Evolutionary conservation across 2,797 vertebrate species (phyloP), one percentile per base, ranked within the genome.

Genomic region (Crypturellus tataupa): DNA sequence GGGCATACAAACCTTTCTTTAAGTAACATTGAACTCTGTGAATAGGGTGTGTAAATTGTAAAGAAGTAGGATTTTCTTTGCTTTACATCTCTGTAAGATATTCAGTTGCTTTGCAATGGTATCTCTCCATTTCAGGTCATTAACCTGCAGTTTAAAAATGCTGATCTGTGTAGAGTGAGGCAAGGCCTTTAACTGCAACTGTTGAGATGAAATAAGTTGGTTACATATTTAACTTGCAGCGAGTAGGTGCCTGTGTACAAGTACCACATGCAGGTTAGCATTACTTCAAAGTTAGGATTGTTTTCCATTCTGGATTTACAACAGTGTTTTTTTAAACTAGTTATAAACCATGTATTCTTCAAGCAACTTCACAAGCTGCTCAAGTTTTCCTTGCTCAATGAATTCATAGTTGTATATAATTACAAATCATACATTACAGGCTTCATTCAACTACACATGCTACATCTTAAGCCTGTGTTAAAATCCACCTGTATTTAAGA

Each of bases 141-240:
- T 62, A 70, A 80, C 59, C 46, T 59, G 6, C 7, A 78, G 33
- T 63, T 63, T 80, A 46, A 84, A 92, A 83, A n/a, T 51, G 68
- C 25, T 29, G 37, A 40, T 29, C 69, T 55, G 62, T 2, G 19
- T 35, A 85, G 29, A 51, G 4, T 40, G 23, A 73, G 21, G 7
- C 3, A 92, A 59, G 12, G 4, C 37, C 53, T 84, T 70, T 40
- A 39, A 33, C 77, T 88, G 64, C 63, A 79, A 79, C 44, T 51
- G 4, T 20, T 90, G 10, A 78, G 42, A 62, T 63, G 16, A 89
- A 59, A 59, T 87, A 40, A 19, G 12, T 37, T 20, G 18, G 8
- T 63, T 67, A 80, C 15, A 25, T 88, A 75, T 56, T 60, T 72
- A 75, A 39, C 31, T 49, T 69, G 51, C 25, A 62, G 24, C 29